phyloP scores from a whole-genome alignment of 2,797 vertebrate species.

The Microctenopoma stevenorrisi region DNA sequence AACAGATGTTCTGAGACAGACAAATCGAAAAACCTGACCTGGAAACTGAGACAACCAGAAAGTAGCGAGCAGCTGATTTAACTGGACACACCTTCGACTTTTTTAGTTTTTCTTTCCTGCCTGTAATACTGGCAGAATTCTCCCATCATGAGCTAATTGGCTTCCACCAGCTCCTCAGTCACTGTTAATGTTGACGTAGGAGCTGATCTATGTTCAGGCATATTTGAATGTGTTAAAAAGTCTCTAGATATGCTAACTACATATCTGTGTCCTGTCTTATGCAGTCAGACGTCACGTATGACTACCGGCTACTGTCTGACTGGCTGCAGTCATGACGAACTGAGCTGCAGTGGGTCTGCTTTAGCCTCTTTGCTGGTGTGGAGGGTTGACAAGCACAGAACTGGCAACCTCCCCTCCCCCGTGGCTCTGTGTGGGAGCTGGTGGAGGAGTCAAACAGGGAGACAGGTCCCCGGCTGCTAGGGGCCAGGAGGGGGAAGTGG shows the following conservation, averaged over 20 bases:
- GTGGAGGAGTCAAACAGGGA: constrained; percentile 29
- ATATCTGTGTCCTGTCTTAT: too few relatives aligned
- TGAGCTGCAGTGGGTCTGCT: constrained; percentile 29
- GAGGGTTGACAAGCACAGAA: constrained; percentile 48
- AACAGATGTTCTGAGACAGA: constrained; percentile 30
- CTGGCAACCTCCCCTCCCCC: constrained; percentile 44
- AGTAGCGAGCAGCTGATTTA: constrained; percentile 1
- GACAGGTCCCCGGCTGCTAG: constrained; percentile 32
- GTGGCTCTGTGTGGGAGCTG: constrained; percentile 27
- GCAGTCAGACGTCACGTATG: too few relatives aligned
- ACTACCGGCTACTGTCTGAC: background rate
- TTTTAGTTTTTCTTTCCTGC: too few relatives aligned
- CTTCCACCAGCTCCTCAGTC: too few relatives aligned
- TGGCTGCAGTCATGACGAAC: constrained; percentile 25
- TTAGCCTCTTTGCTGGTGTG: constrained; percentile 21
- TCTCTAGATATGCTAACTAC: too few relatives aligned
- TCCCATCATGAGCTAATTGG: too few relatives aligned
- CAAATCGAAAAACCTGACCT: constrained; percentile 32
- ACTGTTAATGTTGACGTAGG: too few relatives aligned
- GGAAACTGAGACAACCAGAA: constrained; percentile 13
- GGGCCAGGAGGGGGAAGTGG: constrained; percentile 39
- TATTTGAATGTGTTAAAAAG: too few relatives aligned
- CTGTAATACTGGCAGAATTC: too few relatives aligned
- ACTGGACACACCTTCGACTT: background rate
- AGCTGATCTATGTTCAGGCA: too few relatives aligned